Percentiles rank a stretch among this genome's conserved stretches.
phyloP scores from a whole-genome alignment of 2,888 invertebrate species.

The Serripes groenlandicus region DNA sequence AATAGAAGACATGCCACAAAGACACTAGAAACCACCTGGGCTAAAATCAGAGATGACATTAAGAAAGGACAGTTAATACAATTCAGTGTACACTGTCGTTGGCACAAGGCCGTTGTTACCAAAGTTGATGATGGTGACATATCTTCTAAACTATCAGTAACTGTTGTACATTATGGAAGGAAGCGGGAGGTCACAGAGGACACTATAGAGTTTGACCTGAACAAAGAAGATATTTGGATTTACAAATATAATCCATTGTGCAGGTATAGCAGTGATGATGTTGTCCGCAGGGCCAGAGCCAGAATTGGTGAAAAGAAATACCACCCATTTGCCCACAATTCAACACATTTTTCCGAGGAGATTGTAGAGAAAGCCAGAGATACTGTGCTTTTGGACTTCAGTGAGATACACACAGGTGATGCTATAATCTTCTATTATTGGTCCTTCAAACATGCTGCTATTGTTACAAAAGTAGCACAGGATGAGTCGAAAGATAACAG shows the following conservation, averaged over 20 bases:
- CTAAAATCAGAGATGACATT: conserved; percentile 37
- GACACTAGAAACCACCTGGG: conserved; percentile 8
- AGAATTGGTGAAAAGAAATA: conserved; percentile 33
- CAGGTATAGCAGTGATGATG: conserved; percentile 11
- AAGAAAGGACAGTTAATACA: conserved; percentile 32
- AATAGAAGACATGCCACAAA: conserved; percentile 29
- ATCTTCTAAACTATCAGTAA: conserved; percentile 5
- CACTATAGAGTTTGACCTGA: conserved; percentile 33
- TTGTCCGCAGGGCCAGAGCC: conserved; percentile 31
- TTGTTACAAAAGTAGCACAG: conserved; percentile 20
- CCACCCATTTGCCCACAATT: conserved; percentile 17
- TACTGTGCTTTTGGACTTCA: neutral
- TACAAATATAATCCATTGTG: conserved; percentile 33
- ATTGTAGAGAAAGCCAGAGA: conserved; percentile 30
- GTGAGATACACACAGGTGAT: conserved; percentile 36
- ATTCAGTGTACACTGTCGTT: conserved; percentile 4
- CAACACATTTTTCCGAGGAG: conserved; percentile 26
- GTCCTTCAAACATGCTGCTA: conserved; percentile 33
- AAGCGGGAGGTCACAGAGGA: conserved; percentile 34
- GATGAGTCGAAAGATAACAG: conserved; percentile 12
- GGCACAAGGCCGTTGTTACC: conserved; percentile 42
- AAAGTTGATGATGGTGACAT: conserved; percentile 4
- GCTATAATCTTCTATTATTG: conserved; percentile 38
- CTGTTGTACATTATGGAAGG: conserved; percentile 37
- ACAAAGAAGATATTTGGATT: conserved; percentile 38